A percentile compares a stretch with the other conserved stretches of the same genome.
Evolutionary conservation across 1,140 invertebrate genomes (phyloP).

Genomic region (Tribolium castaneum): DNA sequence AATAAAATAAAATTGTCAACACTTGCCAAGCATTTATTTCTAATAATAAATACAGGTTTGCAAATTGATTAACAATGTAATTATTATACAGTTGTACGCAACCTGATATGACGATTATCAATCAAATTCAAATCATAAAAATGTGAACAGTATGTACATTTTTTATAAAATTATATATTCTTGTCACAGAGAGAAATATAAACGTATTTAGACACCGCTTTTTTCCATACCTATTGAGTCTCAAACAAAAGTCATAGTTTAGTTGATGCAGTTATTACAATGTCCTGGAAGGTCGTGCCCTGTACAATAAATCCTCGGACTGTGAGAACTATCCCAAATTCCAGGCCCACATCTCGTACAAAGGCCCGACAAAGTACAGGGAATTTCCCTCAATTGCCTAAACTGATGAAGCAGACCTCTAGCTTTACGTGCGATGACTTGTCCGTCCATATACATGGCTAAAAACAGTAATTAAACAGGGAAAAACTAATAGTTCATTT

Average conservation of each 20-base stretch:
- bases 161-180: conserved; percentile 16
- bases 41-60: conserved; percentile 23
- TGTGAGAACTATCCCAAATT: conserved; percentile 92
- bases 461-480: conserved; percentile 39
- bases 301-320: conserved; percentile 78
- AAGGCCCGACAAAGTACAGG: conserved; percentile 87
- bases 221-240: neutral
- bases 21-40: conserved; percentile 27
- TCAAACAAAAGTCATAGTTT: neutral
- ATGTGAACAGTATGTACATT: conserved; percentile 24
- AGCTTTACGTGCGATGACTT: conserved; percentile 90
- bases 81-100: conserved; percentile 9
- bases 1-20: too few species aligned
- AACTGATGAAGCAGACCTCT: conserved; percentile 92
- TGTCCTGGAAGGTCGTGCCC: conserved; percentile 50
- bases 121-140: neutral
- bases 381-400: conserved; percentile 83
- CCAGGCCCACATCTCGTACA: conserved; percentile 90
- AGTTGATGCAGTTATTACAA: conserved; percentile 26
- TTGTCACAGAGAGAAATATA: neutral
- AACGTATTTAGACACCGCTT: neutral
- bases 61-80: conserved; percentile 1
- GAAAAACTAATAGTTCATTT: neutral
- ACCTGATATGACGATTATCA: conserved; percentile 15
- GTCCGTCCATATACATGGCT: conserved; percentile 97